phyloP scores from a whole-genome alignment of 2,888 invertebrate species.

The Pristionchus arcanus region DNA sequence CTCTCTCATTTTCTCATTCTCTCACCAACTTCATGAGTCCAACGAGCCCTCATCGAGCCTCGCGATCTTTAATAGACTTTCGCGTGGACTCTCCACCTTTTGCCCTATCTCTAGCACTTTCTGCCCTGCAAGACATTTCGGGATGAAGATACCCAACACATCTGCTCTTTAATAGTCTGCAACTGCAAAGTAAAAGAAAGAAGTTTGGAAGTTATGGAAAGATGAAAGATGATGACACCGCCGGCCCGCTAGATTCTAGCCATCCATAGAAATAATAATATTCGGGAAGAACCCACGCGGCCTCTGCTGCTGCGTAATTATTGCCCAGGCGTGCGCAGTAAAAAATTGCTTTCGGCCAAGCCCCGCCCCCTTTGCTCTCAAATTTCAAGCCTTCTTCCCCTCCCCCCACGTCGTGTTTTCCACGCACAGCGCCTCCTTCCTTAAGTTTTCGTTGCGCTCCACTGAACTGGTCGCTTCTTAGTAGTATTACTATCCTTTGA shows the following conservation, averaged over 20 bases:
- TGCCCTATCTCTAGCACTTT: background rate
- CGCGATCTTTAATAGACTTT: background rate
- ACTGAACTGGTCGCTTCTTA: no score
- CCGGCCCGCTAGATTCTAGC: background rate
- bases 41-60: background rate
- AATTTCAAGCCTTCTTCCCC: background rate
- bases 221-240: no score
- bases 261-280: background rate
- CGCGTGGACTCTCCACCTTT: background rate
- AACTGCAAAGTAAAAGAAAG: no score
- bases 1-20: background rate
- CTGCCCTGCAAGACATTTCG: background rate
- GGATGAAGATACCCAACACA: background rate
- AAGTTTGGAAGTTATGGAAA: no score
- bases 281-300: background rate
- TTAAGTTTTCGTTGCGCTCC: background rate
- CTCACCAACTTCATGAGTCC: background rate
- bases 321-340: background rate
- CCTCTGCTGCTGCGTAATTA: background rate
- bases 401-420: background rate
- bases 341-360: constrained; percentile 2
- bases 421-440: background rate
- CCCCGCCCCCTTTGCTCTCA: background rate
- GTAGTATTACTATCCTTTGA: no score
- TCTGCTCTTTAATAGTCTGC: background rate